phyloP scores from a whole-genome alignment of 2,797 vertebrate species.

The Malacoraja senta region DNA sequence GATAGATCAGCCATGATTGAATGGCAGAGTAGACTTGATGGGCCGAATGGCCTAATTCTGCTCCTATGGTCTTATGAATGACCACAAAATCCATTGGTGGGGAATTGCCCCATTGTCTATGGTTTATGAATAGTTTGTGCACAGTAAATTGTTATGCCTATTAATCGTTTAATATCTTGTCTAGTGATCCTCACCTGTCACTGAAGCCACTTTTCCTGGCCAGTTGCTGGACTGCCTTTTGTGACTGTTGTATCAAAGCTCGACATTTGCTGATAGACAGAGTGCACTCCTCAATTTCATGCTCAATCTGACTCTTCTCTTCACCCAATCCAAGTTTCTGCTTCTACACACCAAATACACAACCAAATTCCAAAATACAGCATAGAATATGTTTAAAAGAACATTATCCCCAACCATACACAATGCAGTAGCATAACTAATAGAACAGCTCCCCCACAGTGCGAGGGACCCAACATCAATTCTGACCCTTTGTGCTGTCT shows the following conservation, averaged over 20 bases:
- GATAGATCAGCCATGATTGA: too few relatives aligned
- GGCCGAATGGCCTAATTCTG: too few relatives aligned
- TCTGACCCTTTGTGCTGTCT: too few relatives aligned
- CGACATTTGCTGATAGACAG: not conserved
- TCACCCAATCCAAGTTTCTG: not conserved
- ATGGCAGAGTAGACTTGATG: too few relatives aligned
- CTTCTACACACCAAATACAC: not conserved
- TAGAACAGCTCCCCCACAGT: too few relatives aligned
- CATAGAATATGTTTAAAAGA: not conserved
- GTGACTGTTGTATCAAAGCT: not conserved
- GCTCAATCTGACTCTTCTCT: not conserved
- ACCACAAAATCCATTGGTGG: too few relatives aligned
- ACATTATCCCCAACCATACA: too few relatives aligned
- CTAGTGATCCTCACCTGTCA: not conserved
- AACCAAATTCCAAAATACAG: not conserved
- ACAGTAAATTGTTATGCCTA: not conserved
- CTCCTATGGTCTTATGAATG: too few relatives aligned
- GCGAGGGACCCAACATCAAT: too few relatives aligned
- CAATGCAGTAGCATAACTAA: too few relatives aligned
- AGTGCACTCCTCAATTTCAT: not conserved
- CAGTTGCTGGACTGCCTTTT: not conserved
- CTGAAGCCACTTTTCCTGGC: not conserved
- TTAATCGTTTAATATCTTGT: too few relatives aligned
- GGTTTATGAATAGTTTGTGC: not conserved
- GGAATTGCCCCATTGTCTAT: too few relatives aligned